Conservation (phyloP, 1,140 invertebrate genomes). For the Heliconius hewitsoni region DNA sequence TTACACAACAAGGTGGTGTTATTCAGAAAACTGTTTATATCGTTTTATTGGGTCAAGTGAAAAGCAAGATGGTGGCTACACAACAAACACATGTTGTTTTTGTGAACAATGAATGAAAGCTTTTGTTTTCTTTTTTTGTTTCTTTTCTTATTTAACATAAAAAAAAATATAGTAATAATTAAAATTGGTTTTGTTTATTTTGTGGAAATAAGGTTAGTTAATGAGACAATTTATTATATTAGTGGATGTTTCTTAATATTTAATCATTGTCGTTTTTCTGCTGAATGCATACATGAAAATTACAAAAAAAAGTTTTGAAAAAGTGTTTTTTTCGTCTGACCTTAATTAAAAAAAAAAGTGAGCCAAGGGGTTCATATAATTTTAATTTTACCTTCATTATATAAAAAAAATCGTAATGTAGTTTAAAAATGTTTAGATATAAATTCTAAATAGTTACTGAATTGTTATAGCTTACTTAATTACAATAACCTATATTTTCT, state of each 20-base stretch:
- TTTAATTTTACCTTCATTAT: not conserved
- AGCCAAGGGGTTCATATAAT: not conserved
- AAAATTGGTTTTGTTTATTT: not conserved
- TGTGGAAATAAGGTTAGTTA: not conserved
- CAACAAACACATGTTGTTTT: conserved; percentile 30
- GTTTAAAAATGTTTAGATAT: not conserved
- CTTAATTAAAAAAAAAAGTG: too few species aligned
- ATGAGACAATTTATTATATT: not conserved
- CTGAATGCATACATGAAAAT: too few species aligned
- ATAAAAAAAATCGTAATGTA: not conserved
- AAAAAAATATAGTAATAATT: not conserved
- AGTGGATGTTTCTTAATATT: not conserved
- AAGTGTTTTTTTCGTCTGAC: too few species aligned
- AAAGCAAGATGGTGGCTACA: conserved; percentile 54
- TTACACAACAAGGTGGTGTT: conserved; percentile 10
- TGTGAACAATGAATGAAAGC: conserved; percentile 9
- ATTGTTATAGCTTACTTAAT: not conserved
- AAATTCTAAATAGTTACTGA: not conserved
- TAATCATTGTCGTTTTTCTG: not conserved
- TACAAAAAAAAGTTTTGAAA: too few species aligned
- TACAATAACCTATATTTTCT: too few species aligned
- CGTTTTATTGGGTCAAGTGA: conserved; percentile 51
- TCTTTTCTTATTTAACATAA: not conserved
- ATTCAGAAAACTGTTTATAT: conserved; percentile 18
- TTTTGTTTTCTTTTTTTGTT: not conserved